Conservation (phyloP, 2,797 vertebrate species). For the Masticophis lateralis region DNA sequence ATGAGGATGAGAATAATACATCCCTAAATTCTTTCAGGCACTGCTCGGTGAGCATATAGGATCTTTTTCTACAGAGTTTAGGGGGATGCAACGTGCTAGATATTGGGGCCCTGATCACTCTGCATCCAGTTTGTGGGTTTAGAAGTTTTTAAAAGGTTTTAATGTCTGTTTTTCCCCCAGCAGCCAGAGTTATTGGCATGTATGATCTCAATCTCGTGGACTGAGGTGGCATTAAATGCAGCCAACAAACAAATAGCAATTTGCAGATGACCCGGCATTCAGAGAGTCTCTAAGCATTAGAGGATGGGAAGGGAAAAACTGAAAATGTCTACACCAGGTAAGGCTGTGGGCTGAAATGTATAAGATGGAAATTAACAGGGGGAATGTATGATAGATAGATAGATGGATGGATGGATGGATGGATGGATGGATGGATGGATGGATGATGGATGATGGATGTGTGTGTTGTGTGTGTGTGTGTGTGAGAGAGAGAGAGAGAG, state of each 20-base stretch:
- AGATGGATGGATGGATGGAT: too few species aligned
- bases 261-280: not conserved
- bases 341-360: not conserved
- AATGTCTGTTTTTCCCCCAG: not conserved
- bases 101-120: not conserved
- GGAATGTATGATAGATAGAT: too few species aligned
- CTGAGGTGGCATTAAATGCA: not conserved
- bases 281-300: not conserved
- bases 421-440: too few species aligned
- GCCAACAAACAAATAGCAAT: not conserved
- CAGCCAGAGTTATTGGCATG: not conserved
- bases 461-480: too few species aligned
- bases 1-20: too few species aligned
- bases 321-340: not conserved
- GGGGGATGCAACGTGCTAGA: not conserved
- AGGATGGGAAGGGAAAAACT: not conserved
- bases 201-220: not conserved
- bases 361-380: not conserved
- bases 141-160: not conserved
- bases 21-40: not conserved
- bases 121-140: not conserved
- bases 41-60: not conserved
- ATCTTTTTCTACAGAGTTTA: not conserved
- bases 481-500: rapidly evolving
- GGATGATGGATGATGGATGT: too few species aligned